Base-by-base conservation (phyloP, 1,140 invertebrate genomes). In the Cardiocondyla obscurior region DNA sequence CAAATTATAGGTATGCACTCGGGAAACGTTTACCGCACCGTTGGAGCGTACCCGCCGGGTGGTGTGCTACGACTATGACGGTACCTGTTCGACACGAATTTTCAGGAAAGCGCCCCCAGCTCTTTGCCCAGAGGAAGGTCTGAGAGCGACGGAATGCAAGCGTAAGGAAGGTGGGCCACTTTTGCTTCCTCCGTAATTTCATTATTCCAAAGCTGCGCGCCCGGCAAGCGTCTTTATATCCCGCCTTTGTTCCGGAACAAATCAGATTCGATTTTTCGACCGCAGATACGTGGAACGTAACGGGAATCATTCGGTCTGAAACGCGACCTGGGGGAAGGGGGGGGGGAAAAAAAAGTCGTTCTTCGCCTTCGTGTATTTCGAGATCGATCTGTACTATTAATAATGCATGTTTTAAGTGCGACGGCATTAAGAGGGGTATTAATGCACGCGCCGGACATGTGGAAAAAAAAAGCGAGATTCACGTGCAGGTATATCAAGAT, bases 1-100 rank as follows among this genome's bases (percentile, higher is more conserved):
- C 85, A 84, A 87, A 87, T 87, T 87, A 87, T 81, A 86, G 85
- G 44, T 83, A 86, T 84, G 85, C 85, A 74, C 53, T 73, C 65
- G 51, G 73, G 22, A 44, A 83, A 87, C 85, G 82, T 88, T 87
- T 88, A 87, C 85, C 82, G 67, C 60, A 28, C 74, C 81, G 60
- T 70, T 70, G 69, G 19, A 76, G 36, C 10, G 28, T 69, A 70
- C 33, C 49, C 46, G 49, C 44, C 42, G 30, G 30, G 22, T 22
- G 28, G 44, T 44, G 51, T 33, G 42, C 25, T 25, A 19, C 19
- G 1, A 46, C 55, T 28, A 46, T 14, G 14, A 58, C 42, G 2
- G 58, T 65, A 67, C 62, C 64, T 19, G 62, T 14, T 51, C 74
- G 65, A 73, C 85, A 82, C 73, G 69, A 86, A 86, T 85, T 86